Evolutionary conservation across 1,140 invertebrate species (phyloP).

Genomic region (Drosophila aff.): DNA sequence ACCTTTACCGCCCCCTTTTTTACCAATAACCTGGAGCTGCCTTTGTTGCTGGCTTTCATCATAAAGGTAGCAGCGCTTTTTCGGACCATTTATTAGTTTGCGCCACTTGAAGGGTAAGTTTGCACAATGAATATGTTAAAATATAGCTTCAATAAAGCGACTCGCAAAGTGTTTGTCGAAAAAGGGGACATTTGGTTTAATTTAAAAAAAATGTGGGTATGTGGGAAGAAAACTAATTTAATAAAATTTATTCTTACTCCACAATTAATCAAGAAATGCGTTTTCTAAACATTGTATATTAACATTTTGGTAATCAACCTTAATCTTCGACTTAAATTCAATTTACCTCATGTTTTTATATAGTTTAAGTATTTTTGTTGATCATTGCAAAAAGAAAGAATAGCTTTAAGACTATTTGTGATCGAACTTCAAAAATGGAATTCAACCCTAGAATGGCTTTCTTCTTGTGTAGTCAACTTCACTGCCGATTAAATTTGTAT

Average conservation of each 20-base stretch:
- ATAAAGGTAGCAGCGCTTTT: conserved; percentile 3
- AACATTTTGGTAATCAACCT: too few relatives aligned
- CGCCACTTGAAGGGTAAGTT: conserved; percentile 38
- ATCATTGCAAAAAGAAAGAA: too few relatives aligned
- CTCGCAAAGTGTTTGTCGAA: conserved; percentile 12
- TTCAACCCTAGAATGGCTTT: background rate
- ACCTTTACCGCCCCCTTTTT: too few relatives aligned
- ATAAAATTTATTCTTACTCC: too few relatives aligned
- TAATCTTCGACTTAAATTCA: too few relatives aligned
- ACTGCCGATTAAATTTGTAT: conserved; percentile 62
- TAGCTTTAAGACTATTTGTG: too few relatives aligned
- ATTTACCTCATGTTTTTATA: too few relatives aligned
- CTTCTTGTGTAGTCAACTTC: background rate
- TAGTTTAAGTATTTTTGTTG: too few relatives aligned
- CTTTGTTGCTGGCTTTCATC: background rate
- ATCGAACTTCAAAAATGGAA: background rate
- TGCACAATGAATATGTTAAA: conserved; percentile 69
- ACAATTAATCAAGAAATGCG: too few relatives aligned
- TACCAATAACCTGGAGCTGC: background rate
- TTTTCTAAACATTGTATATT: too few relatives aligned
- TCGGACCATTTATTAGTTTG: conserved; percentile 42
- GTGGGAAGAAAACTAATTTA: too few relatives aligned
- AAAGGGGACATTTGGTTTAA: background rate
- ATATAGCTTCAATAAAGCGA: conserved; percentile 57
- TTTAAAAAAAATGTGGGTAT: background rate